A percentile compares a stretch with the other conserved stretches of the same genome.
Conservation (phyloP, 2,888 invertebrate genomes). For the Hirtodrosophila trivittata region DNA sequence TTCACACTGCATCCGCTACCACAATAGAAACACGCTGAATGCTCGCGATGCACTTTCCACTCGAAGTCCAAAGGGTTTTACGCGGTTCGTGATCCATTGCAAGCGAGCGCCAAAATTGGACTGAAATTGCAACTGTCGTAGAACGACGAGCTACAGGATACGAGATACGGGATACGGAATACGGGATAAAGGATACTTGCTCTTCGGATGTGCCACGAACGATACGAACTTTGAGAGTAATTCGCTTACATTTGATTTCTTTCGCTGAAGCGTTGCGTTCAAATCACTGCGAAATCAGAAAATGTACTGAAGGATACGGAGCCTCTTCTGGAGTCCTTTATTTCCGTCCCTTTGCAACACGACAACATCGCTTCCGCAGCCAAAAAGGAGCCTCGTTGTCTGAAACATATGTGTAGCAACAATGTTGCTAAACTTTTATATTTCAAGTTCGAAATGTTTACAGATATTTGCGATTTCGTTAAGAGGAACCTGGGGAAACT, state of each 20-base stretch:
- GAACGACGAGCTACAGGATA: slow-evolving; percentile 16
- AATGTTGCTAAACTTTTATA: slow-evolving; percentile 10
- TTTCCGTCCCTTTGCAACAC: slow-evolving; percentile 35
- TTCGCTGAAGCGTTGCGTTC: slow-evolving; percentile 52
- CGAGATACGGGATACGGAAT: too few species aligned
- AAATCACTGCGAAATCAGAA: slow-evolving; percentile 77
- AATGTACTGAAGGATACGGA: slow-evolving; percentile 72
- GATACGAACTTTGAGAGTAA: slow-evolving; percentile 28
- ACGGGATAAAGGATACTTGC: slow-evolving; percentile 4
- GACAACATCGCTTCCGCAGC: slow-evolving; percentile 20
- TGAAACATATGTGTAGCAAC: background rate
- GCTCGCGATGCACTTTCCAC: slow-evolving; percentile 26
- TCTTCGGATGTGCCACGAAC: slow-evolving; percentile 30
- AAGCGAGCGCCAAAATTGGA: slow-evolving; percentile 61
- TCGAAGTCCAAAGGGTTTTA: slow-evolving; percentile 8
- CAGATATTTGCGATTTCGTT: slow-evolving; percentile 3
- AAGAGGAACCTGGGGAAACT: slow-evolving; percentile 10
- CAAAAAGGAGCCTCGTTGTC: slow-evolving; percentile 36
- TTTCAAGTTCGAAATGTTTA: slow-evolving; percentile 39
- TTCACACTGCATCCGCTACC: slow-evolving; percentile 32
- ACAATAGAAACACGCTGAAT: slow-evolving; percentile 21
- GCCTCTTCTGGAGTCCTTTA: slow-evolving; percentile 75
- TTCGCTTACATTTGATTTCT: slow-evolving; percentile 27
- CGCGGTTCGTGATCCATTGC: slow-evolving; percentile 58
- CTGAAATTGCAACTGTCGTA: slow-evolving; percentile 49